These are phyloP conservation scores for Falco columbarius DNA, from an alignment of 2,797 vertebrate species.

Conservation along the genomic window DNA sequence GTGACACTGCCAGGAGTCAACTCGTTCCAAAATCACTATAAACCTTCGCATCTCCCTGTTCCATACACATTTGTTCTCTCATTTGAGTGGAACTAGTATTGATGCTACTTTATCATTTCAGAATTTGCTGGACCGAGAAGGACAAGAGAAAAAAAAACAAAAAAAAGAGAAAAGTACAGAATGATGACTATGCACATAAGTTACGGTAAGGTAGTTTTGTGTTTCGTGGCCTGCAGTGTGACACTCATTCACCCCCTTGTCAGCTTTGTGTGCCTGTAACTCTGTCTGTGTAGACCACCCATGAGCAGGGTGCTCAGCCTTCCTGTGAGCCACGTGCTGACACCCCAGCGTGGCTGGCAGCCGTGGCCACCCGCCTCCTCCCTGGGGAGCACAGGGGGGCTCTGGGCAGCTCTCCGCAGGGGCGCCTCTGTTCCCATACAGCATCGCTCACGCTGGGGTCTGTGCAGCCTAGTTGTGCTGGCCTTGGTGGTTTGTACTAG, in stretches of 20 bases:
- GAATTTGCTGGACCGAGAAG: not conserved
- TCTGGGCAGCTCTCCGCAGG: not conserved
- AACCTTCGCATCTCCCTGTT: not conserved
- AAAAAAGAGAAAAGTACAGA: not conserved
- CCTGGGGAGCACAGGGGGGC: not conserved
- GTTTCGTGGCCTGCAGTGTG: not conserved
- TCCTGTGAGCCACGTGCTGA: accelerated
- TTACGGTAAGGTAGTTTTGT: not conserved
- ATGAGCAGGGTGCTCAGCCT: not conserved
- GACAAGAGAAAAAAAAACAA: not conserved
- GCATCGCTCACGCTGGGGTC: accelerated
- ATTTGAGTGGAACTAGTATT: not conserved
- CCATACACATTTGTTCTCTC: not conserved
- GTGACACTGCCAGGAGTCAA: not conserved
- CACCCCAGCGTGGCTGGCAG: not conserved
- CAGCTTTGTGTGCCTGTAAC: not conserved
- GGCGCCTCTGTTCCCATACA: not conserved
- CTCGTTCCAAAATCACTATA: not conserved
- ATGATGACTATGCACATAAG: not conserved
- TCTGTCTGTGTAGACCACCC: not conserved
- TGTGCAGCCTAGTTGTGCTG: not conserved
- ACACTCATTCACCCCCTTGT: not conserved
- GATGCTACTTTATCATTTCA: not conserved
- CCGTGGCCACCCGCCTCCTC: accelerated
- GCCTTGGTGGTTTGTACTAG: not conserved